Evolutionary conservation across 2,113 vertebrate genomes (phyloP).

Genomic region (Eidolon helvum): DNA sequence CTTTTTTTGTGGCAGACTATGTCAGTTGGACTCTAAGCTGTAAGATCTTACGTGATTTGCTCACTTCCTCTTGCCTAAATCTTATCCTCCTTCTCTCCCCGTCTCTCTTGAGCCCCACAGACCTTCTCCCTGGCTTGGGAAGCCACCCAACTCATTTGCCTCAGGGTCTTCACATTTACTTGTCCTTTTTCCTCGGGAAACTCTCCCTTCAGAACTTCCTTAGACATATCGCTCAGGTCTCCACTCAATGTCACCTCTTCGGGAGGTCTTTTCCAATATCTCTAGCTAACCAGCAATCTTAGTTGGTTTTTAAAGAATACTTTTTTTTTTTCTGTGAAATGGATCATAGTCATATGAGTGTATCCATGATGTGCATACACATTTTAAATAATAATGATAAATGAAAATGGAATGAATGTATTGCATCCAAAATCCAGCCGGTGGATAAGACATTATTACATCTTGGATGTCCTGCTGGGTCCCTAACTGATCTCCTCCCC

Average conservation of each 20-base stretch:
- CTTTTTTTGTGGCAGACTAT: background rate
- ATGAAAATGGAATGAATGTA: background rate
- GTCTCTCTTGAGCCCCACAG: background rate
- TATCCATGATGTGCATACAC: background rate
- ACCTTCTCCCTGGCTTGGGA: background rate
- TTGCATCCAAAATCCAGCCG: background rate
- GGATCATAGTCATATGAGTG: background rate
- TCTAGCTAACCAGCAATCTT: no score
- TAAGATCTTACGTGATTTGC: background rate
- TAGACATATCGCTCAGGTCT: background rate
- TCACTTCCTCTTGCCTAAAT: background rate
- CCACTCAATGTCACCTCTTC: background rate
- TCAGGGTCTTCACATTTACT: background rate
- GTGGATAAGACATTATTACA: background rate
- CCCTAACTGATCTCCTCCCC: background rate
- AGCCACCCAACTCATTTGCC: background rate
- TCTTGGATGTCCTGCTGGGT: background rate
- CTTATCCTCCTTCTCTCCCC: no score
- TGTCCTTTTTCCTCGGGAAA: background rate
- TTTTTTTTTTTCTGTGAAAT: background rate
- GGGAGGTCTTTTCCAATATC: background rate
- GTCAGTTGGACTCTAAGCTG: background rate
- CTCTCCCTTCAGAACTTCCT: background rate
- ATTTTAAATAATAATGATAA: background rate
- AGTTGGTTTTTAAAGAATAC: background rate